Percentiles rank a stretch among this genome's conserved stretches.
phyloP scores from a whole-genome alignment of 2,888 invertebrate genomes.

The Elmis aenea region DNA sequence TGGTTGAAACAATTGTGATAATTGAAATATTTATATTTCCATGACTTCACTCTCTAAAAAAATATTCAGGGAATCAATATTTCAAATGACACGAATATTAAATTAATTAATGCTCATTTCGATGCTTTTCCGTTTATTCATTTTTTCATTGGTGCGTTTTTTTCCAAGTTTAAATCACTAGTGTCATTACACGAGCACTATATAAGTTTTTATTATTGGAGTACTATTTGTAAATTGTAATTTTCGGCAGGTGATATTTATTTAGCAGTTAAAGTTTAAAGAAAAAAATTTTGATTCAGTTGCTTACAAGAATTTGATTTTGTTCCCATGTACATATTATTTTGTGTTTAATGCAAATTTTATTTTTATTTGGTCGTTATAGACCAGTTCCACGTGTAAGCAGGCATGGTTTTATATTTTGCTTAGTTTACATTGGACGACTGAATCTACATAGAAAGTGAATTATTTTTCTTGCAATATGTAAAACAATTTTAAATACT shows the following conservation, averaged over 20 bases:
- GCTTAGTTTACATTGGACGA: slow-evolving; percentile 6
- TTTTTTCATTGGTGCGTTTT: no score
- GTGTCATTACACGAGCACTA: no score
- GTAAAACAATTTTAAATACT: slow-evolving; percentile 6
- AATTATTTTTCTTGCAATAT: slow-evolving; percentile 4
- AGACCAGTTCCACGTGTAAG: slow-evolving; percentile 17
- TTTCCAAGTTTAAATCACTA: no score
- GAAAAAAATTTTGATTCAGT: slow-evolving; percentile 11
- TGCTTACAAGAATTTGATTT: slow-evolving; percentile 13
- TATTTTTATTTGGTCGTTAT: slow-evolving; percentile 27
- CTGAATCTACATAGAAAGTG: no score
- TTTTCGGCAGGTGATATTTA: no score
- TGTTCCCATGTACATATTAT: slow-evolving; percentile 26
- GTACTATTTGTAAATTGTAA: no score
- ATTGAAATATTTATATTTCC: slow-evolving; percentile 26
- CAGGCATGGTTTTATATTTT: background rate
- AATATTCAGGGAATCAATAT: background rate
- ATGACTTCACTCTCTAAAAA: slow-evolving; percentile 14
- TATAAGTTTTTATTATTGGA: no score
- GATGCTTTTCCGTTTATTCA: no score
- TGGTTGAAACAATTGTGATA: slow-evolving; percentile 28
- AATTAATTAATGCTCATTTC: background rate
- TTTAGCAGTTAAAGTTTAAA: no score
- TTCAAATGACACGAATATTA: background rate
- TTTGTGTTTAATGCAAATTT: slow-evolving; percentile 26